A percentile compares a stretch with the other conserved stretches of the same genome.
Evolutionary conservation across 2,888 invertebrate genomes (phyloP).

Genomic region (Drosophila maculinotata): DNA sequence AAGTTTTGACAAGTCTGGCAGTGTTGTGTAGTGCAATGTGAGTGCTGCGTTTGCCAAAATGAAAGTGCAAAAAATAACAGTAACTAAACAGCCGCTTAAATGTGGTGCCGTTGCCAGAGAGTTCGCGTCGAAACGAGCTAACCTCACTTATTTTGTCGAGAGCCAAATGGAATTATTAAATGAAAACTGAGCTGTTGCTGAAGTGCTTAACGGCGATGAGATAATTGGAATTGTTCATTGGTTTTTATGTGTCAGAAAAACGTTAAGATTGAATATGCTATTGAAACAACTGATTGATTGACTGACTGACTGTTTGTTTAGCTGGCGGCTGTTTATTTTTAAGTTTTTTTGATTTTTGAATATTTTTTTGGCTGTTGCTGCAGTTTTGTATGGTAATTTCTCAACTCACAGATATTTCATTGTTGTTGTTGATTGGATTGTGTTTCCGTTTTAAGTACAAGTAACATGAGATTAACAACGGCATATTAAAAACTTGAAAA

Average conservation of each 20-base stretch:
- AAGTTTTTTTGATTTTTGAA: not conserved
- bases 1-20: constrained; percentile 19
- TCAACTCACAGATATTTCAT: constrained; percentile 41
- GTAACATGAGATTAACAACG: constrained; percentile 54
- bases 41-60: constrained; percentile 46
- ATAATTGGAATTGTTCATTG: constrained; percentile 2
- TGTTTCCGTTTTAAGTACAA: constrained; percentile 51
- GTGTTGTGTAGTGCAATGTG: constrained; percentile 49
- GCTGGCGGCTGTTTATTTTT: constrained; percentile 14
- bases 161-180: constrained; percentile 3
- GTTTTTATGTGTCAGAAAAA: not conserved
- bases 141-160: constrained; percentile 2
- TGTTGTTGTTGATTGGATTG: constrained; percentile 50
- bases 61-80: constrained; percentile 29
- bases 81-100: constrained; percentile 38
- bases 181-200: constrained; percentile 2
- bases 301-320: constrained; percentile 26
- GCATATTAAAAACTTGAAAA: constrained; percentile 48
- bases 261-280: not conserved
- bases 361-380: constrained; percentile 32
- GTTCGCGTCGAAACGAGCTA: not conserved
- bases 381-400: constrained; percentile 40
- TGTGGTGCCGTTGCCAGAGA: constrained; percentile 7
- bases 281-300: constrained; percentile 10
- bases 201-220: not conserved